A percentile compares a stretch with the other conserved stretches of the same genome.
These are phyloP conservation scores for Schizothorax lantsangensis DNA, from an alignment of 2,797 vertebrate genomes.

Conservation along the genomic window DNA sequence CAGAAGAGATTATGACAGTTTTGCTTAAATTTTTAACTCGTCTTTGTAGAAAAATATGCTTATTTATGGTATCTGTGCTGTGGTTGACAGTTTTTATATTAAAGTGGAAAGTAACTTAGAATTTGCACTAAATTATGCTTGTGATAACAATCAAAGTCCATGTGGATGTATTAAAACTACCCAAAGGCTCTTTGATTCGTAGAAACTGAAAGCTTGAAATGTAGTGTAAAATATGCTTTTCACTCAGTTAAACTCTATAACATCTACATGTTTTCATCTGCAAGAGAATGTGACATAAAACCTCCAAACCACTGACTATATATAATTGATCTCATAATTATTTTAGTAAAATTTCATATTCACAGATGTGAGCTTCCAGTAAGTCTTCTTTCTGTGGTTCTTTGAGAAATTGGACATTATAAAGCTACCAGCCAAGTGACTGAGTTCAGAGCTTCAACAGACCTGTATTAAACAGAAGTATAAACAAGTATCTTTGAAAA, in stretches of 20 bases:
- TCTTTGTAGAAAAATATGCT: background rate
- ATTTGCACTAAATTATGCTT: background rate
- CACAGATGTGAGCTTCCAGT: background rate
- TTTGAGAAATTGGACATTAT: background rate
- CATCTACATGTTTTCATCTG: background rate
- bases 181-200: background rate
- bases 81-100: background rate
- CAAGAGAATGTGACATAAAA: background rate
- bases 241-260: constrained; percentile 8
- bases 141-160: background rate
- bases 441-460: background rate
- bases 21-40: background rate
- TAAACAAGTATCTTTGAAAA: background rate
- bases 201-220: background rate
- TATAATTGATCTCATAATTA: background rate
- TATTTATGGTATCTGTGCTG: background rate
- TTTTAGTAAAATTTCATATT: background rate
- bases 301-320: constrained; percentile 16
- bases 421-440: background rate
- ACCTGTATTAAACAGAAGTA: background rate
- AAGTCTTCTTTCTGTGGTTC: background rate
- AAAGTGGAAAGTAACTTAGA: background rate
- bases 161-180: background rate
- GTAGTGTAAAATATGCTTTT: background rate
- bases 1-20: background rate